Evolutionary conservation across 2,888 invertebrate species (phyloP), one percentile per base, ranked within the genome.

Genomic region (Cheilosia impressa): DNA sequence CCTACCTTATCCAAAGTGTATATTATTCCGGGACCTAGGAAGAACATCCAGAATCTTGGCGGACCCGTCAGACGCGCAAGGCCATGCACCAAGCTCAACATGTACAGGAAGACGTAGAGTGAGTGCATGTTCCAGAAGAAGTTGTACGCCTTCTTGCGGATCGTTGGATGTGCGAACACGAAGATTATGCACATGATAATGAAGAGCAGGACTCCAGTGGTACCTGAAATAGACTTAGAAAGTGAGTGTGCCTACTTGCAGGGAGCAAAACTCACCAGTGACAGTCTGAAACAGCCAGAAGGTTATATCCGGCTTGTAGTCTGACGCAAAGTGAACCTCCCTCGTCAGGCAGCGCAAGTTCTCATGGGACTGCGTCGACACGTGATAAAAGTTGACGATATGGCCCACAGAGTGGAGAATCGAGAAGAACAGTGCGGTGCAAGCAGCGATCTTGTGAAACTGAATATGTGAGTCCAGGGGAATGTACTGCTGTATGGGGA

Each of bases 221-320:
- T 92, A 87, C 98, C 97, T 97, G 90, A 66, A 10, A 15, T 1
- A 7, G 13, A 52, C 7, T 19, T 4, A 31, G 2, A 24, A 7
- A 10, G 55, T n/a, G 31, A 31, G 13, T 19, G 17, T 1, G 2
- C 9, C 31, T 34, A 19, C n/a, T 34, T 10, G 17, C 9, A 57
- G 38, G 7, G 6, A 41, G 4, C 17, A 19, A 6, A 22, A 87
- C 88, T 90, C 93, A 96, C 98, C 98, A 87, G 98, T 98, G 7
- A 98, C 94, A 2, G 98, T 98, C 92, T 97, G 96, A 92, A 98
- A 98, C 34, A 98, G 95, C 98, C 98, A 99, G 91, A 97, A 98
- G 0, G 96, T 96, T 87, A 98, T 98, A 10, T 98, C 98, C 0
- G 98, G 98, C 89, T 97, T 96, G 89, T 97, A 97, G 92, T 98